Evolutionary conservation across 1,140 invertebrate genomes (phyloP).

Genomic region (Orius laevigatus): DNA sequence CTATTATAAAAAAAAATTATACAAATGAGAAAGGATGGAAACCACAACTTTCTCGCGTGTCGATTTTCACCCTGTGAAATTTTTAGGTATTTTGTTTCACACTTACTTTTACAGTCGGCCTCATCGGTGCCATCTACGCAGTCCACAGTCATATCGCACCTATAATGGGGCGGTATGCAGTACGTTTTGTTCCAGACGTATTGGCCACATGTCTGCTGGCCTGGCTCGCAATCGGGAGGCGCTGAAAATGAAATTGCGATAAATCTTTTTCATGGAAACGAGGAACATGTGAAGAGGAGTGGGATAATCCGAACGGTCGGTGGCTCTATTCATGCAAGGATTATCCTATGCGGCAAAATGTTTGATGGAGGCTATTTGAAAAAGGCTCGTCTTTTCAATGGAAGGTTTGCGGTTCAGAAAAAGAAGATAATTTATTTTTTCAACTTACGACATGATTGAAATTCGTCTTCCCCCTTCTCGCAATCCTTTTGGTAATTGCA

Average conservation of each 20-base stretch:
- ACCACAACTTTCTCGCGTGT: too few species aligned
- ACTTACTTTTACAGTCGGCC: slow-evolving; percentile 76
- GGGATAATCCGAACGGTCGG: too few species aligned
- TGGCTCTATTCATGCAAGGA: too few species aligned
- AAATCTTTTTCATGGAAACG: background rate
- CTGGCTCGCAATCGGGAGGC: slow-evolving; percentile 72
- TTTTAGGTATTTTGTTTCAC: slow-evolving; percentile 16
- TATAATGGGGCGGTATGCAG: slow-evolving; percentile 74
- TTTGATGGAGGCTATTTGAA: background rate
- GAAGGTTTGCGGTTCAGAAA: background rate
- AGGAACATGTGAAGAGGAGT: background rate
- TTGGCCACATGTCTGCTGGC: slow-evolving; percentile 72
- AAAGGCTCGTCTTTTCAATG: background rate
- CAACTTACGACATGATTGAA: slow-evolving; percentile 73
- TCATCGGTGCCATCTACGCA: slow-evolving; percentile 90
- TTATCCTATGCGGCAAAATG: too few species aligned
- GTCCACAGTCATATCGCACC: slow-evolving; percentile 84
- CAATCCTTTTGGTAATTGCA: slow-evolving; percentile 87
- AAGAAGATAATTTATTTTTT: background rate
- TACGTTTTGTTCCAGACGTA: slow-evolving; percentile 89
- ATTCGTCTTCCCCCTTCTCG: slow-evolving; percentile 76
- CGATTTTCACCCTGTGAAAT: background rate
- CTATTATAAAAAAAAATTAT: too few species aligned
- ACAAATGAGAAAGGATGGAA: too few species aligned
- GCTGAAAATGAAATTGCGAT: slow-evolving; percentile 37